phyloP scores from a whole-genome alignment of 1,140 invertebrate genomes.

The Parasteatoda tepidariorum region DNA sequence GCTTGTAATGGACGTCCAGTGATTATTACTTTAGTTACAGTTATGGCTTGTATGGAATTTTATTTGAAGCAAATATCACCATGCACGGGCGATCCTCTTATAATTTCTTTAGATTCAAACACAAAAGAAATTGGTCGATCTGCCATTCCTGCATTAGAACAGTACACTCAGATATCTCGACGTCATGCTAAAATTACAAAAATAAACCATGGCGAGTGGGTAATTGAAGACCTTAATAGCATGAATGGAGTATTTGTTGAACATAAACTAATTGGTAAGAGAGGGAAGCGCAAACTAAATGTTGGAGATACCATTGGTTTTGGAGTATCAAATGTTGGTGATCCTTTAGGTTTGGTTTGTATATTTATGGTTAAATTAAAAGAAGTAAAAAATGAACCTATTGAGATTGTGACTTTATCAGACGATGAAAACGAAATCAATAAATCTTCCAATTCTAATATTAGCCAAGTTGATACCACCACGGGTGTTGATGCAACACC shows the following conservation, averaged over 20 bases:
- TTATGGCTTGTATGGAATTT: too few species aligned
- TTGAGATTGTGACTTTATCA: not conserved
- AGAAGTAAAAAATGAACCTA: not conserved
- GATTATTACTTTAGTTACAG: too few species aligned
- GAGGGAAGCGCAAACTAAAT: not conserved
- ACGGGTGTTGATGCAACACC: not conserved
- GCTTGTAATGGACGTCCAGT: too few species aligned
- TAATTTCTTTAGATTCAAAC: not conserved
- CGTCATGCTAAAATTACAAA: constrained; percentile 19
- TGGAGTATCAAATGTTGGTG: not conserved
- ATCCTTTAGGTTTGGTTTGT: constrained; percentile 7
- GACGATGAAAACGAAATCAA: not conserved
- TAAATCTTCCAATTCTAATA: not conserved
- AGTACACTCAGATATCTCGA: constrained; percentile 17
- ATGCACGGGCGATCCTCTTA: not conserved
- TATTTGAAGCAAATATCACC: not conserved
- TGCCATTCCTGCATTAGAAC: not conserved
- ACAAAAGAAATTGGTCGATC: constrained; percentile 5
- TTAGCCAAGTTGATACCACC: not conserved
- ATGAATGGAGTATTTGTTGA: constrained; percentile 48
- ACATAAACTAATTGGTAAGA: not conserved
- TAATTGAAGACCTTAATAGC: constrained; percentile 39
- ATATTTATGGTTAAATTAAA: not conserved
- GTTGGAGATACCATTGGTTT: constrained; percentile 46
- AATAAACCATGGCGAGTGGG: not conserved